Evolutionary conservation across 2,888 invertebrate species (phyloP).

Genomic region (Rhodophaea formosa): DNA sequence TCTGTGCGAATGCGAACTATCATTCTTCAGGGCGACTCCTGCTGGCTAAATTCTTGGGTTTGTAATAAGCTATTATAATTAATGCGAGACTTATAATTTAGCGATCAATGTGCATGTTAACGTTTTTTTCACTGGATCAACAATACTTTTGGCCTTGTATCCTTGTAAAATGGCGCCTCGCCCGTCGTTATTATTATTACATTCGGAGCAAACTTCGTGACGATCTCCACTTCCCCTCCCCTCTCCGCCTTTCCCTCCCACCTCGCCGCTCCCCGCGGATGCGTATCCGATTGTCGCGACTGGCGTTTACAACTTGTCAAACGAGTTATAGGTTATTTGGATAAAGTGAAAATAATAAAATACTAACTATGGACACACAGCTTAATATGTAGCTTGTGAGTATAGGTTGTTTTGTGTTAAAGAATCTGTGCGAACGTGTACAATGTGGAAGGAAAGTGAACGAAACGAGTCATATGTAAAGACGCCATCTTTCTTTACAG

Average conservation of each 20-base stretch:
- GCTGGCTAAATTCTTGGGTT: constrained; percentile 40
- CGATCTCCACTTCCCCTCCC: constrained; percentile 73
- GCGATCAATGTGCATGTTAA: constrained; percentile 33
- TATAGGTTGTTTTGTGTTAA: constrained; percentile 38
- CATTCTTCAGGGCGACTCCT: constrained; percentile 43
- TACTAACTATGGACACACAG: constrained; percentile 47
- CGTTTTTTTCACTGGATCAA: constrained; percentile 54
- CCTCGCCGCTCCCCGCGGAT: constrained; percentile 67
- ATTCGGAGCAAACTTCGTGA: constrained; percentile 79
- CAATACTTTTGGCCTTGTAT: constrained; percentile 75
- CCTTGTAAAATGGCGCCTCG: constrained; percentile 80
- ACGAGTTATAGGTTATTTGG: constrained; percentile 75
- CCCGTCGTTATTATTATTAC: constrained; percentile 76
- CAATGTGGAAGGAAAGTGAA: constrained; percentile 55
- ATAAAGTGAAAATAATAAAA: constrained; percentile 54
- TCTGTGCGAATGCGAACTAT: constrained; percentile 52
- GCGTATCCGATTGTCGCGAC: constrained; percentile 80
- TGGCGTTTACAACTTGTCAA: constrained; percentile 80
- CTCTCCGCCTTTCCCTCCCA: constrained; percentile 41
- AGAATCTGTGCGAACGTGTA: constrained; percentile 42
- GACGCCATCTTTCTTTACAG: constrained; percentile 85
- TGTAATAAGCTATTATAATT: constrained; percentile 25
- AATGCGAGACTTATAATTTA: constrained; percentile 29
- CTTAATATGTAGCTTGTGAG: constrained; percentile 55
- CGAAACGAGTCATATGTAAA: constrained; percentile 80